Evolutionary conservation across 1,140 invertebrate species (phyloP), one percentile per base, ranked within the genome.

Genomic region (Caligus rogercresseyi): DNA sequence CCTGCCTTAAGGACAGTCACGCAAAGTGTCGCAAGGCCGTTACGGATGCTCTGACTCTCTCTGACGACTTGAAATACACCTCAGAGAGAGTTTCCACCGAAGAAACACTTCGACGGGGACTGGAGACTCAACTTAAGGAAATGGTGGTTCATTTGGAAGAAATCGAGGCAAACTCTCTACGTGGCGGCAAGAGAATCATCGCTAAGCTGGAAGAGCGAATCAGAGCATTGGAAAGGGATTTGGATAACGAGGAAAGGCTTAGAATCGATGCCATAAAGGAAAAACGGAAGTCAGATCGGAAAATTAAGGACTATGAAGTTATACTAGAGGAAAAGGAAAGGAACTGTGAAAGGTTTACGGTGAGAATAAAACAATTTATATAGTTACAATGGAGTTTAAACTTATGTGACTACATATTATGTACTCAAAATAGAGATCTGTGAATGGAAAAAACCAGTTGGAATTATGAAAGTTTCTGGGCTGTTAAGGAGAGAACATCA

Each of bases 231-330:
- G 78, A 80, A 67, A 68, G 67, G 62, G 78, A 79, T 65, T 69
- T 78, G 25, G 78, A 80, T 63, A 70, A 66, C 70, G 95, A 98
- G 83, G 90, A 96, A 76, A 85, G 92, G 72, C 85, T 93, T 78
- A 92, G 97, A 77, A 87, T 88, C 67, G 91, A 95, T 75, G 92
- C 92, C 67, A 86, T 89, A 76, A 94, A 94, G 85, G 89, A 89
- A 77, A 78, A 90, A 74, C 81, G 92, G 79, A 86, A 96, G 78
- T 86, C 88, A 67, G 90, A 95, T 75, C 86, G 91, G 69, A 89
- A 90, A 74, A 85, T 94, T 74, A 43, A 43, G 31, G 31, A 43
- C n/a, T 43, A 43, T n/a, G 31, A 43, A n/a, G 31, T 43, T 43
- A 7, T 11, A 43, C n/a, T 43, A 43, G 31, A 43, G n/a, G 31